These are phyloP conservation scores for Petrophora chlorosata DNA, from an alignment of 2,888 invertebrate genomes.

Conservation along the genomic window DNA sequence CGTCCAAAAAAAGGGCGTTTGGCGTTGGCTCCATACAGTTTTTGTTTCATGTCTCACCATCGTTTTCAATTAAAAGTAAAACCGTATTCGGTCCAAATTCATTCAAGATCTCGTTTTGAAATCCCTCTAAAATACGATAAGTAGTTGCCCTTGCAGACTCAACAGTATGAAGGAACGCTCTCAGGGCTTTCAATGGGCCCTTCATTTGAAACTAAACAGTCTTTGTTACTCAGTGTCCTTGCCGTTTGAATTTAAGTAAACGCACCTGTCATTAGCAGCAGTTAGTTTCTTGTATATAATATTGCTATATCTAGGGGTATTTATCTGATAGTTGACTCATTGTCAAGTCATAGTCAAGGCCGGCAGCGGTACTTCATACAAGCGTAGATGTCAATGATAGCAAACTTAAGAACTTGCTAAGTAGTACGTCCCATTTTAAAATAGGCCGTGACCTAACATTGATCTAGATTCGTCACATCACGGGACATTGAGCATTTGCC, in stretches of 20 bases:
- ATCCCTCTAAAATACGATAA: neutral
- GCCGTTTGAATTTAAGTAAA: no score
- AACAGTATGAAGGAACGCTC: no score
- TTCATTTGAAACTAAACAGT: neutral
- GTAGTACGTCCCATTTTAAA: constrained; percentile 45
- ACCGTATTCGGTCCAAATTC: no score
- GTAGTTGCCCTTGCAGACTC: no score
- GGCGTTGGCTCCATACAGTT: no score
- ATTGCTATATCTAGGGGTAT: no score
- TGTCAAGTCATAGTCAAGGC: no score
- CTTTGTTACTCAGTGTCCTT: neutral
- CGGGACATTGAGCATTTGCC: constrained; percentile 35
- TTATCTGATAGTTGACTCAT: neutral
- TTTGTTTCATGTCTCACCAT: no score
- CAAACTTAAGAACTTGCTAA: constrained; percentile 34
- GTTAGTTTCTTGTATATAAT: no score
- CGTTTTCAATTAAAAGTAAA: no score
- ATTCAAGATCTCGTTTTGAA: neutral
- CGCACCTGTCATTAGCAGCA: no score
- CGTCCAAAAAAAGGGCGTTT: no score
- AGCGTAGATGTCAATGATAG: constrained; percentile 24
- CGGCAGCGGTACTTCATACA: neutral
- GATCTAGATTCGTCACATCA: constrained; percentile 50
- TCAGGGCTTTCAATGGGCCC: neutral
- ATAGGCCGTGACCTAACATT: constrained; percentile 60